Evolutionary conservation across 1,140 invertebrate genomes (phyloP).

Genomic region (Hypsibius dujardini): DNA sequence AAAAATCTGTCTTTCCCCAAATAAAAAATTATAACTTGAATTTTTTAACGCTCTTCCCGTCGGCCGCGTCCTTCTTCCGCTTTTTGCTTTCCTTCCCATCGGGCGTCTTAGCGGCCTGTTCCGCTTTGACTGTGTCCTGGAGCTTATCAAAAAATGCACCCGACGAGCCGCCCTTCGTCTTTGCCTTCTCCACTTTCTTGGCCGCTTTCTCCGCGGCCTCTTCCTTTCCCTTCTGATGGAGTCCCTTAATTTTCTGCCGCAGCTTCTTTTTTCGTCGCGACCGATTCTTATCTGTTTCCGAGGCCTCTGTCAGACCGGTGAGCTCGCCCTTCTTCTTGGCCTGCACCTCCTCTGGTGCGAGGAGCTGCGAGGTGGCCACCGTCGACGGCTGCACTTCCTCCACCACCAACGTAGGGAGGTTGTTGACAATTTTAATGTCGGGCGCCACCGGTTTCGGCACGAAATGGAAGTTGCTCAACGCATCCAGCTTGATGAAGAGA

Average conservation of each 20-base stretch:
- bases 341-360: slow-evolving; percentile 79
- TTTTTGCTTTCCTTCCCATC: slow-evolving; percentile 25
- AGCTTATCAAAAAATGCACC: slow-evolving; percentile 4
- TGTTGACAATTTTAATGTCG: slow-evolving; percentile 74
- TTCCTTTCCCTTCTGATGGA: slow-evolving; percentile 21
- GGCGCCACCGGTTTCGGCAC: slow-evolving; percentile 66
- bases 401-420: slow-evolving; percentile 72
- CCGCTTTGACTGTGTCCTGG: background rate
- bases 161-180: slow-evolving; percentile 20
- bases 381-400: slow-evolving; percentile 85
- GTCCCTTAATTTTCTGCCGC: slow-evolving; percentile 39
- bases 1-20: background rate
- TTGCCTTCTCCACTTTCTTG: slow-evolving; percentile 22
- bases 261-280: slow-evolving; percentile 70
- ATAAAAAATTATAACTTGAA: slow-evolving; percentile 21
- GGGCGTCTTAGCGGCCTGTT: background rate
- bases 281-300: slow-evolving; percentile 68
- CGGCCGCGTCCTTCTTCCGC: slow-evolving; percentile 18
- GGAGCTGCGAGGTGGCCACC: slow-evolving; percentile 57
- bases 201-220: slow-evolving; percentile 23
- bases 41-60: slow-evolving; percentile 27
- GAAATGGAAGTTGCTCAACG: slow-evolving; percentile 79
- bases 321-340: slow-evolving; percentile 3
- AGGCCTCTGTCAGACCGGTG: slow-evolving; percentile 58
- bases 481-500: slow-evolving; percentile 72